phyloP scores from a whole-genome alignment of 2,797 vertebrate species.

The Etheostoma nigrum region DNA sequence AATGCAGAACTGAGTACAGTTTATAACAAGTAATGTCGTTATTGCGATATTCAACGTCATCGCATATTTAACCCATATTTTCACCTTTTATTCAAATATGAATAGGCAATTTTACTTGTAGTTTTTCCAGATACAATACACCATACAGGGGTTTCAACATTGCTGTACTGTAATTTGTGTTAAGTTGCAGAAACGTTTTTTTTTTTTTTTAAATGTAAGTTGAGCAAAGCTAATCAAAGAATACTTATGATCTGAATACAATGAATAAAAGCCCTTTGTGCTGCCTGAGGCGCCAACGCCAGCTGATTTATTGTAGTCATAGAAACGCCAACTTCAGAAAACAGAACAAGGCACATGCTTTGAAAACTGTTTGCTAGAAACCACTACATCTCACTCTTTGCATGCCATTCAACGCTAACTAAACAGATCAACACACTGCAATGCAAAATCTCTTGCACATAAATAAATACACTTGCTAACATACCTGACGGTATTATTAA shows the following conservation, averaged over 20 bases:
- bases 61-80: not conserved
- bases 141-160: too few species aligned
- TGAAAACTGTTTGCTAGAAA: conserved; percentile 7
- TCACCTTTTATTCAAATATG: conserved; percentile 44
- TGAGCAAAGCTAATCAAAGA: not conserved
- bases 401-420: not conserved
- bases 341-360: conserved; percentile 30
- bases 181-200: conserved; percentile 10
- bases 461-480: conserved; percentile 15
- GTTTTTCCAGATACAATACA: not conserved
- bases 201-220: not conserved
- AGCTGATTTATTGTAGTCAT: conserved; percentile 42
- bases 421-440: conserved; percentile 11
- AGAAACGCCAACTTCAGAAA: conserved; percentile 34
- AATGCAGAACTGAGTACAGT: too few species aligned
- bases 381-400: conserved; percentile 1
- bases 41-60: too few species aligned
- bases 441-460: not conserved
- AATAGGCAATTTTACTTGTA: not conserved
- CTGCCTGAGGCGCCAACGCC: conserved; percentile 25
- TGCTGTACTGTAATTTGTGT: not conserved
- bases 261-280: not conserved
- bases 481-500: conserved; percentile 9
- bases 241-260: not conserved
- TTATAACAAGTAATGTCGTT: too few species aligned